Base-by-base conservation (phyloP, 2,888 invertebrate species). In the Phaedon cochleariae region DNA sequence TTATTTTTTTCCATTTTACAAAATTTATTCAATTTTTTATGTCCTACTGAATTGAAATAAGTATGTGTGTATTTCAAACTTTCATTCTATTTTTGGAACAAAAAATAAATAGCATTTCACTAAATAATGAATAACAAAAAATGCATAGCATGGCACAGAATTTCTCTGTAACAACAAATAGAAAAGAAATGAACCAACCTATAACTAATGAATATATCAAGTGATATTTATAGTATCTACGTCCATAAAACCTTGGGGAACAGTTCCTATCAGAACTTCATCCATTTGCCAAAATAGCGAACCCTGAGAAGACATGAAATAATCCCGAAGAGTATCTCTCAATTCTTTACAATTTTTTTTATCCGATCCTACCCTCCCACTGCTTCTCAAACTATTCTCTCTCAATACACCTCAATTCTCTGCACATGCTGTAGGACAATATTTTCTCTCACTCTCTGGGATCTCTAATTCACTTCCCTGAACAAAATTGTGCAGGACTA, bases 271-370 rank as follows among this genome's bases (percentile, higher is more conserved):
- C 17, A 15, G 48, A 15, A 48, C 20, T 48, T 48, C 17, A 10
- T 48, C 48, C 48, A 48, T 48, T 48, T 48, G 48, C 48, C 9
- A 48, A 2, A 4, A 3, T 15, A 48, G 15, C 7, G 48, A 48
- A 48, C 48, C 48, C 48, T 48, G 48, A 48, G 48, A 17, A 48
- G 48, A 48, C n/a, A n/a, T n/a, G n/a, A n/a, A n/a, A n/a, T n/a
- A n/a, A n/a, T n/a, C n/a, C n/a, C n/a, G n/a, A n/a, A n/a, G n/a
- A n/a, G n/a, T n/a, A n/a, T n/a, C n/a, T n/a, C n/a, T n/a, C 48
- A 48, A 18, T 48, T 20, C 20, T 48, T 48, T n/a, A n/a, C n/a
- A n/a, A n/a, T 48, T 48, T 17, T 48, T 18, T 18, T 48, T 48
- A 48, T 17, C 17, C 18, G 48, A 17, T 17, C 48, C 48, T 15